Percentiles rank a stretch among this genome's conserved stretches.
Evolutionary conservation across 1,140 invertebrate species (phyloP).

Genomic region (Lethrus apterus): DNA sequence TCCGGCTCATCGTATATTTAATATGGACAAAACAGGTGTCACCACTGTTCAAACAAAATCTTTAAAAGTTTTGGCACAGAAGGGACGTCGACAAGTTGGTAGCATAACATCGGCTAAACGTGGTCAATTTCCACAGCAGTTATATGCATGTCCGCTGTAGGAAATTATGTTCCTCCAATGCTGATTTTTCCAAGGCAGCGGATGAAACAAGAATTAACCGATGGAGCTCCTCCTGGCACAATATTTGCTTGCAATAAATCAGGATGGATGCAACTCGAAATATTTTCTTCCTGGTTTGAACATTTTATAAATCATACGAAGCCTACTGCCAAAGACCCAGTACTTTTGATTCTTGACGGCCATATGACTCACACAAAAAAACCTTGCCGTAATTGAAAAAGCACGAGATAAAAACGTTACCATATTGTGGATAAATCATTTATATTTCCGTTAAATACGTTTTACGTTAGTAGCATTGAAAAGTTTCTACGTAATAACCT

Average conservation of each 20-base stretch:
- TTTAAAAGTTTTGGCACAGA: constrained; percentile 27
- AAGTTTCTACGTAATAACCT: constrained; percentile 14
- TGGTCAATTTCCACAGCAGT: constrained; percentile 23
- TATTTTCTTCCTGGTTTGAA: constrained; percentile 27
- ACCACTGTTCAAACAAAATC: constrained; percentile 33
- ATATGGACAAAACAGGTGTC: constrained; percentile 38
- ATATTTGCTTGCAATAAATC: constrained; percentile 26
- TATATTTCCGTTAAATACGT: constrained; percentile 36
- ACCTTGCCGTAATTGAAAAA: no score
- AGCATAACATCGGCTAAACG: constrained; percentile 29
- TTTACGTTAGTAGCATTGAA: constrained; percentile 26
- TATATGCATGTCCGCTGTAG: constrained; percentile 19
- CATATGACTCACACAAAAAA: no score
- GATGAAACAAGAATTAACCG: constrained; percentile 23
- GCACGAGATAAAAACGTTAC: no score
- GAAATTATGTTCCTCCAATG: constrained; percentile 22
- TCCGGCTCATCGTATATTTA: constrained; percentile 33
- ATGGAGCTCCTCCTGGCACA: constrained; percentile 28
- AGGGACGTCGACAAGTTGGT: constrained; percentile 35
- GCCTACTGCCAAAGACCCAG: constrained; percentile 12
- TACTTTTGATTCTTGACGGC: constrained; percentile 2
- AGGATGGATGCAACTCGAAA: constrained; percentile 32
- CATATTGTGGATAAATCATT: no score
- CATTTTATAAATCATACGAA: constrained; percentile 25
- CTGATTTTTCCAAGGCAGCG: constrained; percentile 27